These are phyloP conservation scores for Tetrao urogallus DNA, from an alignment of 2,113 vertebrate species.

Conservation along the genomic window DNA sequence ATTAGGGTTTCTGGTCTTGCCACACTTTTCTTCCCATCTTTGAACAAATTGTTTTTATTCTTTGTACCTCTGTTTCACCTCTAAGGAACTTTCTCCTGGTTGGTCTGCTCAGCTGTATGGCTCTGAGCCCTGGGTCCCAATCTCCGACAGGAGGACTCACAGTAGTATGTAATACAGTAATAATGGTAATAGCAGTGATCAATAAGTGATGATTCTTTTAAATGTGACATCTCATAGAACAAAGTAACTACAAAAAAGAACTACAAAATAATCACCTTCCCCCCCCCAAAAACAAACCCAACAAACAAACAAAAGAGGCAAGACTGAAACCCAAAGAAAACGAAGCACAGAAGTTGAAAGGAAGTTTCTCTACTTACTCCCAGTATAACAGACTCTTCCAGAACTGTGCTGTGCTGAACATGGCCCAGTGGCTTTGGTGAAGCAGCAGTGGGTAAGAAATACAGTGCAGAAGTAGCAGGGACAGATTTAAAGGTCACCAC, in stretches of 20 bases:
- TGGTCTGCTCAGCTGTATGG: not conserved
- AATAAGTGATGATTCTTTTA: not conserved
- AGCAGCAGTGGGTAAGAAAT: not conserved
- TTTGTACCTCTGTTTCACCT: not conserved
- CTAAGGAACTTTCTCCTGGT: not conserved
- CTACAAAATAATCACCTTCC: not conserved
- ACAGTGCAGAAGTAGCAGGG: slow-evolving; percentile 59
- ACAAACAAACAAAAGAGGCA: not conserved
- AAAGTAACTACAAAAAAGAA: not conserved
- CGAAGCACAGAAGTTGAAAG: not conserved
- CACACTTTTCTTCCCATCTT: not conserved
- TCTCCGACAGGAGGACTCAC: not conserved
- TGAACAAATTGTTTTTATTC: not conserved
- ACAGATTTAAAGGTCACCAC: slow-evolving; percentile 54
- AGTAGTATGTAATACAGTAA: not conserved
- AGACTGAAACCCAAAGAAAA: not conserved
- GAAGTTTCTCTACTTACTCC: slow-evolving; percentile 17
- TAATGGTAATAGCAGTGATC: not conserved
- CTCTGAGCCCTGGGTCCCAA: not conserved
- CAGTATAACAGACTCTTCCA: not conserved
- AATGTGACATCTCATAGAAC: not conserved
- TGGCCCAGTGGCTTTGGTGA: not conserved
- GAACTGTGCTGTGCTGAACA: not conserved
- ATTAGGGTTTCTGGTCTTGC: not conserved
- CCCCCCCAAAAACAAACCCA: not conserved